Evolutionary conservation across 2,888 invertebrate species (phyloP).

Genomic region (Desoria tigrina): DNA sequence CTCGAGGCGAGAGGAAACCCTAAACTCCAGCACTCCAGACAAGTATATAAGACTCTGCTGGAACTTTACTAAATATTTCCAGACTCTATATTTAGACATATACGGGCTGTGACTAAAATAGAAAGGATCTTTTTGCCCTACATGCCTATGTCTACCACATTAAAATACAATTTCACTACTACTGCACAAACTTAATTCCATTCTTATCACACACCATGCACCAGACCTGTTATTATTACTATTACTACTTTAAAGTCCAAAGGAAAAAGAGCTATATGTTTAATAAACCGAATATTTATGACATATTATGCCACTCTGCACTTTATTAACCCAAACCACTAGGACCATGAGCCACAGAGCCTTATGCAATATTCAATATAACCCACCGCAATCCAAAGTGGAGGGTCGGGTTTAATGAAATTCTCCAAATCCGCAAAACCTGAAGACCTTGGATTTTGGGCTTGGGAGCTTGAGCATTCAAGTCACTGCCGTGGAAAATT

Average conservation of each 20-base stretch:
- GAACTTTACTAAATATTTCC: too few species aligned
- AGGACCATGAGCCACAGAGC: neutral
- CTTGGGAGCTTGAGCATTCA: too few species aligned
- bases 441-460: too few species aligned
- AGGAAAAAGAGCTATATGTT: neutral
- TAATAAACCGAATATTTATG: constrained; percentile 22
- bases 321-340: constrained; percentile 18
- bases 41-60: too few species aligned
- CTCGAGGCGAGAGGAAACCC: too few species aligned
- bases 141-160: neutral
- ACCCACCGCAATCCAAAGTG: neutral
- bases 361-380: neutral
- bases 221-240: neutral
- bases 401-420: neutral
- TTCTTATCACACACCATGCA: constrained; percentile 8
- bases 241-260: neutral
- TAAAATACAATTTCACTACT: neutral
- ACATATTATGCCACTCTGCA: constrained; percentile 23
- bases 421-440: neutral
- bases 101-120: too few species aligned
- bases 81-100: too few species aligned
- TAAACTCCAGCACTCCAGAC: too few species aligned
- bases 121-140: too few species aligned
- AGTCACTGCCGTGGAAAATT: too few species aligned
- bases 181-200: constrained; percentile 1